Percentiles rank a stretch among this genome's conserved stretches.
Conservation (phyloP, 2,888 invertebrate species). For the Apodemia duryi region DNA sequence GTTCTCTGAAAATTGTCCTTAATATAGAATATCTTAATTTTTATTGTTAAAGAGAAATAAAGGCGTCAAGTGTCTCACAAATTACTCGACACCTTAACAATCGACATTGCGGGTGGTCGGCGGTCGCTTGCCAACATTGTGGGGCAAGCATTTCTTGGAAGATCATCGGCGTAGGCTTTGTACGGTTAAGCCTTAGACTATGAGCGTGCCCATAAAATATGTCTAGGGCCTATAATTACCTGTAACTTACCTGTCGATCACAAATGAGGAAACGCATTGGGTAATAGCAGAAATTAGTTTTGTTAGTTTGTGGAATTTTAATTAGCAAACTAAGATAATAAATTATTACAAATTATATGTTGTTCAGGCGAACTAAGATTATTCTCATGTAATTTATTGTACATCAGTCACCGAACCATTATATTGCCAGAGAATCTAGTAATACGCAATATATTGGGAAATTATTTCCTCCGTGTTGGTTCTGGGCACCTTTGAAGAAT, state of each 20-base stretch:
- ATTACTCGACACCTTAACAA: slow-evolving; percentile 56
- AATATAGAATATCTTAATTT: slow-evolving; percentile 36
- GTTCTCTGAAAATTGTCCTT: slow-evolving; percentile 28
- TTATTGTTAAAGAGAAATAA: slow-evolving; percentile 37
- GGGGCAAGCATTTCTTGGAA: slow-evolving; percentile 63
- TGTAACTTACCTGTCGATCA: slow-evolving; percentile 40
- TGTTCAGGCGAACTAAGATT: neutral
- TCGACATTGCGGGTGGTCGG: slow-evolving; percentile 68
- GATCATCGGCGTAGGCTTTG: slow-evolving; percentile 54
- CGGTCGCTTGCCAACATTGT: slow-evolving; percentile 43
- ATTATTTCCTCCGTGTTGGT: neutral
- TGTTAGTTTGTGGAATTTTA: slow-evolving; percentile 1
- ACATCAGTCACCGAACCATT: neutral
- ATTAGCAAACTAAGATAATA: neutral
- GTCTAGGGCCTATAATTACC: slow-evolving; percentile 54
- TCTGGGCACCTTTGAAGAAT: no score
- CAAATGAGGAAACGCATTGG: slow-evolving; percentile 45
- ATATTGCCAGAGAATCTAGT: neutral
- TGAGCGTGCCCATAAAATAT: slow-evolving; percentile 51
- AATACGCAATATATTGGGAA: neutral
- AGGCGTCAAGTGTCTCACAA: slow-evolving; percentile 40
- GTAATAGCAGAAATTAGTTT: slow-evolving; percentile 12
- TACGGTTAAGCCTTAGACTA: slow-evolving; percentile 49
- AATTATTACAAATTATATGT: neutral
- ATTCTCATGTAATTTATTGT: neutral